phyloP scores from a whole-genome alignment of 2,888 invertebrate genomes.

The Anodontia alba region DNA sequence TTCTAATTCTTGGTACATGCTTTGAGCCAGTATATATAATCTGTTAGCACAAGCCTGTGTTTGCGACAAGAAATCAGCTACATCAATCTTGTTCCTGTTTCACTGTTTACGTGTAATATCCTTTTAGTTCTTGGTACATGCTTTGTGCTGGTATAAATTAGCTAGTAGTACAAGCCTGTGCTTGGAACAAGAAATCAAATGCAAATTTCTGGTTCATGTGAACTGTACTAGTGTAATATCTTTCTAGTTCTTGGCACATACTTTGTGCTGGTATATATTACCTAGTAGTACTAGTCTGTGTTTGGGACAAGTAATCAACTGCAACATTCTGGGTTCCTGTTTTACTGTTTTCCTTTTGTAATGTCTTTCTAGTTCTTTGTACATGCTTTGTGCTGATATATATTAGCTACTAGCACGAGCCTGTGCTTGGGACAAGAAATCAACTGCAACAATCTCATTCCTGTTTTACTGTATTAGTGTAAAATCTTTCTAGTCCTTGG shows the following conservation, averaged over 20 bases:
- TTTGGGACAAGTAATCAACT: neutral
- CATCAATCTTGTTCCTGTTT: neutral
- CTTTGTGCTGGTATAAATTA: neutral
- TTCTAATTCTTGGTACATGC: slow-evolving; percentile 24
- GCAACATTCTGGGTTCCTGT: no score
- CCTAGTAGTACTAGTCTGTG: neutral
- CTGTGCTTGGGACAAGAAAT: neutral
- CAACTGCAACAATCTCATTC: neutral
- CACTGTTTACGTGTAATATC: neutral
- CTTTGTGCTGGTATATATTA: neutral
- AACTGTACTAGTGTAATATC: neutral
- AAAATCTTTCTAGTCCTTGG: neutral
- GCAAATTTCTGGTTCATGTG: no score
- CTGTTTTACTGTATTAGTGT: no score
- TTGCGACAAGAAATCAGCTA: neutral
- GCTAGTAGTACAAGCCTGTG: neutral
- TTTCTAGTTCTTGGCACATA: neutral
- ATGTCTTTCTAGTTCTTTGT: neutral
- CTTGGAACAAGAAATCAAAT: neutral
- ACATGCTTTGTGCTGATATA: neutral
- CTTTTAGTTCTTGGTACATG: slow-evolving; percentile 19
- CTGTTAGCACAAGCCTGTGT: neutral
- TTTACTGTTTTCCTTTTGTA: no score
- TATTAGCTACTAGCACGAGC: neutral
- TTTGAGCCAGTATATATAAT: neutral